Percentiles rank a stretch among this genome's conserved stretches.
Conservation (phyloP, 2,888 invertebrate species). For the Chloroclystis v-ata region DNA sequence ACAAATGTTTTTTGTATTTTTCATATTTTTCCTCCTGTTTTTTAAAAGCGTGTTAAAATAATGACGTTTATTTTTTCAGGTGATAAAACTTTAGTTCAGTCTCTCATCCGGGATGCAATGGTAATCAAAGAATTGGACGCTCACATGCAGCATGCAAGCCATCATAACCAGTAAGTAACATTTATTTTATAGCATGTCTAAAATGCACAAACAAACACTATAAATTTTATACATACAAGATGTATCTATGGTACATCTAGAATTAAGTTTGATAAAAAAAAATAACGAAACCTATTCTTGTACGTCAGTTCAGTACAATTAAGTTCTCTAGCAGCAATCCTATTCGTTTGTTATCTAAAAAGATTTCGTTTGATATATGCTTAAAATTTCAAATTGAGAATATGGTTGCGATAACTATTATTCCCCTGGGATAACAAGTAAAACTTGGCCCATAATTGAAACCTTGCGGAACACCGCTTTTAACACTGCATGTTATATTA, state of each 20-base stretch:
- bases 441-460: slow-evolving; percentile 10
- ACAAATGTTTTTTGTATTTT: no score
- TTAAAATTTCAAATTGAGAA: background rate
- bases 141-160: slow-evolving; percentile 81
- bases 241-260: no score
- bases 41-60: no score
- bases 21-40: no score
- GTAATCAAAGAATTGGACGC: slow-evolving; percentile 91
- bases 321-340: no score
- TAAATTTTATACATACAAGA: background rate
- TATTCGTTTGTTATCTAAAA: no score
- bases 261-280: no score
- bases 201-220: slow-evolving; percentile 23
- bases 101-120: slow-evolving; percentile 92
- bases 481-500: slow-evolving; percentile 33
- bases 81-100: slow-evolving; percentile 93
- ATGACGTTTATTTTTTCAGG: slow-evolving; percentile 75
- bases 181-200: slow-evolving; percentile 45
- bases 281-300: no score
- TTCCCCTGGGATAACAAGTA: no score
- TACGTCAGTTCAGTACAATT: no score
- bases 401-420: no score
- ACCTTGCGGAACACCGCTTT: slow-evolving; percentile 24
- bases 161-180: slow-evolving; percentile 87
- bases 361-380: no score